These are phyloP conservation scores for Ceyx margarethae DNA, from an alignment of 2,113 vertebrate species.

Conservation along the genomic window DNA sequence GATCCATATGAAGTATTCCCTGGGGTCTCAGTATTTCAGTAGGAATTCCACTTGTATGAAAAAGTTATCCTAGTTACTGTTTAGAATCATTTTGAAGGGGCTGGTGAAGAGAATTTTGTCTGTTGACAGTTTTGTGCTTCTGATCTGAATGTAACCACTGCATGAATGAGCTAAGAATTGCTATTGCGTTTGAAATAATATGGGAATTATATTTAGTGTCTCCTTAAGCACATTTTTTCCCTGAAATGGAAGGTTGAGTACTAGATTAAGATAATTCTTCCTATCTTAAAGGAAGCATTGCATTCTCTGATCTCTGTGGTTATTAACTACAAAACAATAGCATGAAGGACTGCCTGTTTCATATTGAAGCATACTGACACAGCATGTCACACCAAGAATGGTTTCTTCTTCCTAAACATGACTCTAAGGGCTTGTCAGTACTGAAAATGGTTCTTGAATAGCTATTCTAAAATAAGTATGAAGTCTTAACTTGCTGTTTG, in stretches of 20 bases:
- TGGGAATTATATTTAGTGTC: neutral
- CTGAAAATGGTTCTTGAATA: neutral
- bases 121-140: neutral
- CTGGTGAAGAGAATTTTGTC: neutral
- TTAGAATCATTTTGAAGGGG: neutral
- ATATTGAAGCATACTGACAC: neutral
- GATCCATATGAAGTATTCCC: neutral
- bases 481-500: neutral
- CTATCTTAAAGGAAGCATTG: neutral
- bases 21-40: neutral
- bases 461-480: neutral
- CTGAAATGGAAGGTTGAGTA: neutral
- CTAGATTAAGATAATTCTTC: neutral
- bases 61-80: neutral
- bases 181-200: neutral
- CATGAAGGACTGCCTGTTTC: neutral
- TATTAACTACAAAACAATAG: neutral
- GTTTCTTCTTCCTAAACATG: neutral
- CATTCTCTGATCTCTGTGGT: neutral
- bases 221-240: neutral
- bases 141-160: neutral
- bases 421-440: neutral
- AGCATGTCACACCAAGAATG: neutral
- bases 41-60: neutral
- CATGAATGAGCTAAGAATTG: neutral